A percentile compares a stretch with the other conserved stretches of the same genome.
These are phyloP conservation scores for Drosophila auraria DNA, from an alignment of 1,140 invertebrate species.

Conservation along the genomic window DNA sequence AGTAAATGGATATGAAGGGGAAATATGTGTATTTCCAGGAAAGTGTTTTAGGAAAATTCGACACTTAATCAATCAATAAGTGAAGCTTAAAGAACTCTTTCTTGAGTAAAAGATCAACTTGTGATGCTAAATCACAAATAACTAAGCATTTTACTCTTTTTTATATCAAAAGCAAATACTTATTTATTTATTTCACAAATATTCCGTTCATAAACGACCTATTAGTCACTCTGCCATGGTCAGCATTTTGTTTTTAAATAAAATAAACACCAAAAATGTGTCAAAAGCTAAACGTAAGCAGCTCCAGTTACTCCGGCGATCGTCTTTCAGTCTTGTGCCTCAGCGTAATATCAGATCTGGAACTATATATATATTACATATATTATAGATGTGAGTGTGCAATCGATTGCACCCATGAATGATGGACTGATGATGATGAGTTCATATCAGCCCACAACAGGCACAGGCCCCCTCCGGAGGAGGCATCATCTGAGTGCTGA, in stretches of 20 bases:
- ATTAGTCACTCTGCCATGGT: slow-evolving; percentile 9
- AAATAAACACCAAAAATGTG: slow-evolving; percentile 28
- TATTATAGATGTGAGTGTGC: slow-evolving; percentile 11
- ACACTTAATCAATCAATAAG: not conserved
- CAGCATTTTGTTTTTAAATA: slow-evolving; percentile 13
- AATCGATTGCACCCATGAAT: slow-evolving; percentile 50
- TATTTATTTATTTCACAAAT: not conserved
- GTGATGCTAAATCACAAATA: not conserved
- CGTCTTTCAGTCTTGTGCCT: slow-evolving; percentile 19
- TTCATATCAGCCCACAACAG: slow-evolving; percentile 54
- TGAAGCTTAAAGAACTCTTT: not conserved
- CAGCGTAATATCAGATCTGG: slow-evolving; percentile 50
- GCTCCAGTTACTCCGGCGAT: slow-evolving; percentile 36
- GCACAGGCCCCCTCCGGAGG: slow-evolving; percentile 58
- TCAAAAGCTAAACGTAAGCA: slow-evolving; percentile 9
- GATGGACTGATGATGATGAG: slow-evolving; percentile 40
- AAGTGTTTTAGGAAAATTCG: not conserved
- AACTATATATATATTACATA: slow-evolving; percentile 6
- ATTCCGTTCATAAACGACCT: not conserved
- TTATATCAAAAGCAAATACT: not conserved
- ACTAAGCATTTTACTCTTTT: not conserved
- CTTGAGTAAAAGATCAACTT: not conserved
- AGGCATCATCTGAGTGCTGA: slow-evolving; percentile 18
- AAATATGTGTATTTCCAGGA: not conserved
- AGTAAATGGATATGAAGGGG: not conserved